Evolutionary conservation across 2,113 vertebrate species (phyloP).

Genomic region (Aspidoscelis tigris): DNA sequence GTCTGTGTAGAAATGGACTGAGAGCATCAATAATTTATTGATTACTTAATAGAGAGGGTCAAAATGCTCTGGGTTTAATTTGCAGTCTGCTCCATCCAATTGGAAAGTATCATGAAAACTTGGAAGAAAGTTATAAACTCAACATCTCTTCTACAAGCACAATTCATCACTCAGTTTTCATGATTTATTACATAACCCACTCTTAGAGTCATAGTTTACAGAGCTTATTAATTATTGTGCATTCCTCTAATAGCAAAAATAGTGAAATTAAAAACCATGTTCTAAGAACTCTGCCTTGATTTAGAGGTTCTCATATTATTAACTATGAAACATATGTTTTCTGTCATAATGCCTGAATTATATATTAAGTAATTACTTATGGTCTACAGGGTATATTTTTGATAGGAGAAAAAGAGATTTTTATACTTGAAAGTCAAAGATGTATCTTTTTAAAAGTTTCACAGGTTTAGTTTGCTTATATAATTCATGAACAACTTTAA

Average conservation of each 20-base stretch:
- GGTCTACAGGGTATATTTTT: background rate
- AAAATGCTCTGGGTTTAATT: slow-evolving; percentile 22
- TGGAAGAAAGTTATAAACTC: slow-evolving; percentile 13
- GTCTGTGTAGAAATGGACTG: background rate
- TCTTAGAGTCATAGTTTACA: slow-evolving; percentile 21
- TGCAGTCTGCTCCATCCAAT: background rate
- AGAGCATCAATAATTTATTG: slow-evolving; percentile 17
- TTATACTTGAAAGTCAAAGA: slow-evolving; percentile 6
- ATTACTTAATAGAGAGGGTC: background rate
- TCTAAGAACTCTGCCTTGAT: background rate
- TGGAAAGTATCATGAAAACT: background rate
- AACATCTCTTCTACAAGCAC: background rate
- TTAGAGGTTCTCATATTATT: slow-evolving; percentile 18
- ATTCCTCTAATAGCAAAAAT: slow-evolving; percentile 15
- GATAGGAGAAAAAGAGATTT: background rate
- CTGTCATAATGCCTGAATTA: slow-evolving; percentile 37
- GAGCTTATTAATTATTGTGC: slow-evolving; percentile 21
- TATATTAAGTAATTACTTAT: slow-evolving; percentile 36
- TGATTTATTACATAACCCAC: slow-evolving; percentile 32
- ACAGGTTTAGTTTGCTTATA: slow-evolving; percentile 4
- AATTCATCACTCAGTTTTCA: slow-evolving; percentile 8
- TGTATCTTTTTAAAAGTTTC: background rate
- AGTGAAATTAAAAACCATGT: slow-evolving; percentile 16
- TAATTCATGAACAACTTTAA: slow-evolving; percentile 14
- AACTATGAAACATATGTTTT: slow-evolving; percentile 23